Conservation (phyloP, 2,113 vertebrate genomes). For the Tachysurus fulvidraco region DNA sequence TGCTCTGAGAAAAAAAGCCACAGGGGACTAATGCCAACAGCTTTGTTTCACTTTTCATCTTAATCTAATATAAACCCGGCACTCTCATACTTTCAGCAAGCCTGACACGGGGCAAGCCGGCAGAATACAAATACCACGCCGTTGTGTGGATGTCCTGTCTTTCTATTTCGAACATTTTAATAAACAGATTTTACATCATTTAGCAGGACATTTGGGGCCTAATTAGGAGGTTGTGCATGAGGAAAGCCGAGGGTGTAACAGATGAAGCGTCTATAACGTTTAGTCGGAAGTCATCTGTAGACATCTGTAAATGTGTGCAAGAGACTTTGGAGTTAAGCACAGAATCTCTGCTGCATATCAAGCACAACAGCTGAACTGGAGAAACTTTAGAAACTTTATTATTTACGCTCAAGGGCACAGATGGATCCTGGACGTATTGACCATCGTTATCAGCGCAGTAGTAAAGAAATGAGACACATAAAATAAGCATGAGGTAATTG, state of each 20-base stretch:
- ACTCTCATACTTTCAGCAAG: constrained; percentile 22
- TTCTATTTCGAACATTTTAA: not conserved
- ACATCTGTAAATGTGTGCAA: constrained; percentile 5
- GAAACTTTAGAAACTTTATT: not conserved
- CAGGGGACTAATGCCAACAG: constrained; percentile 47
- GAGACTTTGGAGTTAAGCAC: not conserved
- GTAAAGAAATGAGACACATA: not conserved
- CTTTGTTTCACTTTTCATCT: constrained; percentile 49
- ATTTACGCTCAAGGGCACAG: constrained; percentile 1
- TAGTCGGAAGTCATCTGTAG: not conserved
- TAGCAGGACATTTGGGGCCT: constrained; percentile 32
- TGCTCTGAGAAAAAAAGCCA: constrained; percentile 31
- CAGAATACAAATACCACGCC: constrained; percentile 35
- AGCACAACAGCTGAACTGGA: not conserved
- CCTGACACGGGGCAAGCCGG: not conserved
- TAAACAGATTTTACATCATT: constrained; percentile 29
- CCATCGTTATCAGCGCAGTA: not conserved
- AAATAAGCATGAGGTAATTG: not conserved
- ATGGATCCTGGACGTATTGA: not conserved
- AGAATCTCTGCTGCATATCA: not conserved
- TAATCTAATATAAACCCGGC: constrained; percentile 51
- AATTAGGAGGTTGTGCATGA: constrained; percentile 16
- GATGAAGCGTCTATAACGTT: constrained; percentile 23
- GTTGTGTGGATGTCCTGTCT: constrained; percentile 4
- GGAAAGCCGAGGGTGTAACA: constrained; percentile 37